Conservation (phyloP, 2,113 vertebrate genomes). For the Loxodonta africana region DNA sequence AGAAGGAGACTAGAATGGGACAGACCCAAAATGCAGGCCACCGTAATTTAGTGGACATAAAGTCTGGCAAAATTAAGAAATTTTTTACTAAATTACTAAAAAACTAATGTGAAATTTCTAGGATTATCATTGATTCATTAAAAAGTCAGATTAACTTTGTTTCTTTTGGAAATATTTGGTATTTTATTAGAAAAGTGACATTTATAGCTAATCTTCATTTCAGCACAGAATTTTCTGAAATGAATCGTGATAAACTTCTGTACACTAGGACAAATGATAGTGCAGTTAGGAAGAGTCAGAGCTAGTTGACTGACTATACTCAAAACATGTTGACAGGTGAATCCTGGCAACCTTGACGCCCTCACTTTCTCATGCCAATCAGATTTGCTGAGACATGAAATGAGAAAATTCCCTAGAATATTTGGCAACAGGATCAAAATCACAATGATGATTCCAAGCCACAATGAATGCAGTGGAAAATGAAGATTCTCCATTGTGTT, state of each 20-base stretch:
- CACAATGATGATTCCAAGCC: not conserved
- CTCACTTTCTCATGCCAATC: not conserved
- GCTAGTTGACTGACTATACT: not conserved
- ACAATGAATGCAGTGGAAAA: not conserved
- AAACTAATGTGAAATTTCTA: not conserved
- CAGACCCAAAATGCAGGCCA: not conserved
- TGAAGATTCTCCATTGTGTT: not conserved
- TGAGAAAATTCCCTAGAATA: not conserved
- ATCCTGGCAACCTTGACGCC: not conserved
- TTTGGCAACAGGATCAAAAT: not conserved
- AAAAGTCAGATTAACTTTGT: not conserved
- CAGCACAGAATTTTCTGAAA: not conserved
- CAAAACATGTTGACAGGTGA: not conserved
- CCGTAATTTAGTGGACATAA: not conserved
- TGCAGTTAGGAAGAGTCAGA: not conserved
- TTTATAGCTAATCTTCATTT: not conserved
- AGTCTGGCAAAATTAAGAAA: not conserved
- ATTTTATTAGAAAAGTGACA: not conserved
- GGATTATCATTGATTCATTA: not conserved
- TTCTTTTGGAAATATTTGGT: not conserved
- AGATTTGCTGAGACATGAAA: not conserved
- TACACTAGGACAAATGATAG: not conserved
- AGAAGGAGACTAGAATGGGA: accelerated
- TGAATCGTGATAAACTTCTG: not conserved
- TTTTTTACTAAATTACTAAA: too few relatives aligned